A percentile compares a stretch with the other conserved stretches of the same genome.
Evolutionary conservation across 2,797 vertebrate species (phyloP).

Genomic region (Tenualosa thibaudeaui): DNA sequence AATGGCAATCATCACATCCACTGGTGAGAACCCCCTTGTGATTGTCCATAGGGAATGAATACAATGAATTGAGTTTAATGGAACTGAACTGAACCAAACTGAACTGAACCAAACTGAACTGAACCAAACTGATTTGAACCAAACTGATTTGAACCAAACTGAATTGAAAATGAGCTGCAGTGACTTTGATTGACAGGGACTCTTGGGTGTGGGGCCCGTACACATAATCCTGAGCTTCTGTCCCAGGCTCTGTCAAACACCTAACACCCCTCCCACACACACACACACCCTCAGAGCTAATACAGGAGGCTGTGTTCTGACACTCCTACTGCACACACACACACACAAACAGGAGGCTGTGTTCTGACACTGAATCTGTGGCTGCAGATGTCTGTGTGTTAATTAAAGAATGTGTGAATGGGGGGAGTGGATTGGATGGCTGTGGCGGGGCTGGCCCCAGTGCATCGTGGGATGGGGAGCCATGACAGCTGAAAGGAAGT

Average conservation of each 20-base stretch:
- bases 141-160: too few relatives aligned
- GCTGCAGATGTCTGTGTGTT: slow-evolving; percentile 61
- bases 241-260: not conserved
- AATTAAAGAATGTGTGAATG: slow-evolving; percentile 13
- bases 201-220: not conserved
- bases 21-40: too few relatives aligned
- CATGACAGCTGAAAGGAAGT: slow-evolving; percentile 81
- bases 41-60: too few relatives aligned
- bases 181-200: not conserved
- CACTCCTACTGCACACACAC: slow-evolving; percentile 48
- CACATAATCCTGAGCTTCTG: slow-evolving; percentile 13
- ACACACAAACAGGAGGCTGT: slow-evolving; percentile 49
- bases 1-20: too few relatives aligned
- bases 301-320: slow-evolving; percentile 57
- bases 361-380: slow-evolving; percentile 71
- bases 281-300: not conserved
- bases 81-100: too few relatives aligned
- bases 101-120: too few relatives aligned
- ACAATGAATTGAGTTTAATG: too few relatives aligned
- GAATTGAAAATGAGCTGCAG: too few relatives aligned
- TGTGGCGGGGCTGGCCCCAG: slow-evolving; percentile 46
- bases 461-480: slow-evolving; percentile 70
- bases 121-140: too few relatives aligned
- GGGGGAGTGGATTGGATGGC: slow-evolving; percentile 28
- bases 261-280: not conserved